Evolutionary conservation across 2,113 vertebrate genomes (phyloP).

Genomic region (Ptyas mucosa): DNA sequence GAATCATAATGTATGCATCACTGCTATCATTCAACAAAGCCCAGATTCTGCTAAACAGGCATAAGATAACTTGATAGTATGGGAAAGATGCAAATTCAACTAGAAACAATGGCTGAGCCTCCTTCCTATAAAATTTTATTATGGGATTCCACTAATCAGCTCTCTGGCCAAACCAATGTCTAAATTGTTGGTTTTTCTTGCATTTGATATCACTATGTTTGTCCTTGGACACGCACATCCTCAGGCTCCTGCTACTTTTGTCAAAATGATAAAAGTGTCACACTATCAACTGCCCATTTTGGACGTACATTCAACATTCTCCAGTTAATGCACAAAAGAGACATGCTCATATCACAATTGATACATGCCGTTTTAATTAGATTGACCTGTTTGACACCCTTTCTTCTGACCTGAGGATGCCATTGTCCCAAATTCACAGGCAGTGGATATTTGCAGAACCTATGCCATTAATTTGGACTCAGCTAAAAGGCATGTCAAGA

Average conservation of each 20-base stretch:
- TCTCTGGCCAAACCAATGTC: not conserved
- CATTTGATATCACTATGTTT: not conserved
- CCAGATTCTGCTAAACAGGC: not conserved
- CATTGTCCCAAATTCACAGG: not conserved
- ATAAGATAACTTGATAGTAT: not conserved
- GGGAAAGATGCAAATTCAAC: not conserved
- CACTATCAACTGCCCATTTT: not conserved
- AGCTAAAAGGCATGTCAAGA: not conserved
- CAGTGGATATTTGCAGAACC: not conserved
- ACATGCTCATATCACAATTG: not conserved
- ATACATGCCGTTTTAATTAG: not conserved
- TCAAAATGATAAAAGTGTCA: not conserved
- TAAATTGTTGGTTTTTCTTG: not conserved
- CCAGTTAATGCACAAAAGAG: not conserved
- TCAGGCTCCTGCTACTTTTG: not conserved
- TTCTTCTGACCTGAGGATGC: not conserved
- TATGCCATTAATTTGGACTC: not conserved
- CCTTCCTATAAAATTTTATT: not conserved
- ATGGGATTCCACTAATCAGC: not conserved
- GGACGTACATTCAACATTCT: not conserved
- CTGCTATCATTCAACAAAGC: not conserved
- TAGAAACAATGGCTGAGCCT: not conserved
- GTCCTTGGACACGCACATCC: not conserved
- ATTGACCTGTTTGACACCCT: not conserved
- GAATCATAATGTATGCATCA: not conserved